Conservation (phyloP, 2,113 vertebrate genomes). For the Sinocyclocheilus rhinocerous region DNA sequence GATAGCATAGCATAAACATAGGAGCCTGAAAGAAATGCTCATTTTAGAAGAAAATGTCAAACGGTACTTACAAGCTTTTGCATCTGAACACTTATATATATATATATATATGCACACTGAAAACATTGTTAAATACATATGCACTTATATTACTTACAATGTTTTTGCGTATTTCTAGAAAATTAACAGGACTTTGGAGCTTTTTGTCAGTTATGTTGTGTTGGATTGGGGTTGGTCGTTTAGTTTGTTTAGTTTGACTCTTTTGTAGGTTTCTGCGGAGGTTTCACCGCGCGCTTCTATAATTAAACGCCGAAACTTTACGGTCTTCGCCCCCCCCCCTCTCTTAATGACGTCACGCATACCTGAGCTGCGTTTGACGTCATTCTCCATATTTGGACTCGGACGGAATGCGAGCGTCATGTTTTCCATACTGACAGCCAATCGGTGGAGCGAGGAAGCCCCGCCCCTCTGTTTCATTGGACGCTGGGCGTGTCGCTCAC, state of each 20-base stretch:
- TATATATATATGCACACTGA: too few species aligned
- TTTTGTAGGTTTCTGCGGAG: not conserved
- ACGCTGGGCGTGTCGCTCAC: not conserved
- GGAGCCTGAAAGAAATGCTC: too few species aligned
- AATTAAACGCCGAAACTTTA: too few species aligned
- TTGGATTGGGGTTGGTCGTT: not conserved
- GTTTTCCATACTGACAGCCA: constrained; percentile 55
- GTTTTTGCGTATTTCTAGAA: too few species aligned
- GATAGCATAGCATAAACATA: too few species aligned
- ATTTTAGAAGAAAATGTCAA: too few species aligned
- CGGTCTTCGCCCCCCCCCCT: too few species aligned
- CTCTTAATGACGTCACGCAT: constrained; percentile 44
- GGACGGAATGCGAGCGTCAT: constrained; percentile 25
- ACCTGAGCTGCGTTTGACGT: constrained; percentile 41
- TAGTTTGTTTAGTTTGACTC: not conserved
- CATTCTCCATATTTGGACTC: constrained; percentile 52
- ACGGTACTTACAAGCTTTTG: too few species aligned
- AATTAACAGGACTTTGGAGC: not conserved
- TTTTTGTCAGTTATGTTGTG: not conserved
- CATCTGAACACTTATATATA: too few species aligned
- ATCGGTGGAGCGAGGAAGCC: constrained; percentile 12
- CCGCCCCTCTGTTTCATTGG: constrained; percentile 38
- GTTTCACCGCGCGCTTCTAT: not conserved
- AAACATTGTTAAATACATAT: too few species aligned
- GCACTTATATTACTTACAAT: too few species aligned